Evolutionary conservation across 2,888 invertebrate genomes (phyloP), one percentile per base, ranked within the genome.

Genomic region (Caenorhabditis sp.): DNA sequence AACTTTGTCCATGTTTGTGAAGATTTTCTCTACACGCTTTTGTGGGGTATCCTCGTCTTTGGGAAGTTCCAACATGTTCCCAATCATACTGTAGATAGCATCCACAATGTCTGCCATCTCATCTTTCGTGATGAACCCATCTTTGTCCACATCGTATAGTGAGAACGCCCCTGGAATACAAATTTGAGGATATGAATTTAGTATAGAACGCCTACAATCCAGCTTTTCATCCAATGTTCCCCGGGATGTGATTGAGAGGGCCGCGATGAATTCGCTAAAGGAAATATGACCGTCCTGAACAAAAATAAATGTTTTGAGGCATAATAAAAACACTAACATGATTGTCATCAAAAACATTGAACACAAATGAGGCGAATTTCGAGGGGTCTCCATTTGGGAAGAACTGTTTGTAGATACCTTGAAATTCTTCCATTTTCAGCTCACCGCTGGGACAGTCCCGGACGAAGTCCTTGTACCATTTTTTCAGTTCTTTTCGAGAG

Each of bases 341-440:
- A 93, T 98, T 98, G 94, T 97, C 96, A 93, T 98, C 98, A 93
- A 98, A 98, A 70, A 98, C 98, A 92, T 97, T 95, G 94, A 98
- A 98, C 84, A 98, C 98, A 92, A 98, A 95, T 73, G 97, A 96
- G 64, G 98, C 98, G 93, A 98, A 99, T 94, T 98, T 98, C 92
- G 97, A 97, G 47, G 98, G 97, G 94, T 98, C 97, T 89, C 98
- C 98, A 94, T 98, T 96, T 73, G 98, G 98, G 94, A 99, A 98
- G 94, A 99, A 98, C 94, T 98, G 97, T 94, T 97, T 97, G 94
- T 98, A 99, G 38, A 87, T 86, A 49, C 85, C 87, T 82, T 90
- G 90, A 80, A 92, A 92, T 64, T 92, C 92, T 26, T 93, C 92
- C 89, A 93, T 92, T 73, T 90, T 91, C 56, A 93, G 87, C 44